Evolutionary conservation across 2,888 invertebrate species (phyloP).

Genomic region (Leucoma salicis): DNA sequence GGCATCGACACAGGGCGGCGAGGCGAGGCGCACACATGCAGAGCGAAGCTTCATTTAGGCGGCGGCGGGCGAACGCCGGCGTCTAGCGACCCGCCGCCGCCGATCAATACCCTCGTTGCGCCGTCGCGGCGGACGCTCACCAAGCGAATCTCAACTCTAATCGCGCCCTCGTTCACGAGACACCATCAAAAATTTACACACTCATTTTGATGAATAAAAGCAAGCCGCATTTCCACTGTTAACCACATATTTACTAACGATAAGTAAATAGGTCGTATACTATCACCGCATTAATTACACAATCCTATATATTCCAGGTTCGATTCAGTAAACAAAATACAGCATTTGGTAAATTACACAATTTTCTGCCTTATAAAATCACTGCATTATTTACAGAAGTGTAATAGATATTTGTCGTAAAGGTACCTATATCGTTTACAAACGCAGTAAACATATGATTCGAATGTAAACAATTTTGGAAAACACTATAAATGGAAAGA

Average conservation of each 20-base stretch:
- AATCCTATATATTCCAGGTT: conserved; percentile 2
- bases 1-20: conserved; percentile 42
- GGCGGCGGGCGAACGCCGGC: conserved; percentile 77
- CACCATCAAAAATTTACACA: conserved; percentile 79
- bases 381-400: conserved; percentile 12
- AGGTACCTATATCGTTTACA: conserved; percentile 15
- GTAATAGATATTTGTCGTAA: conserved; percentile 13
- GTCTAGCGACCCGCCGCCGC: conserved; percentile 72
- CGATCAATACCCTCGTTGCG: conserved; percentile 80
- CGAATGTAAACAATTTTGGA: conserved; percentile 68
- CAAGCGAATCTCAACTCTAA: conserved; percentile 71
- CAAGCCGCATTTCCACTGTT: conserved; percentile 25
- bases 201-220: conserved; percentile 69
- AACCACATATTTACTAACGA: conserved; percentile 32
- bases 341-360: conserved; percentile 4
- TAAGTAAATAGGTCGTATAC: conserved; percentile 16
- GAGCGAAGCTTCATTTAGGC: conserved; percentile 81
- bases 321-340: conserved; percentile 17
- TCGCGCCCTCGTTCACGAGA: conserved; percentile 67
- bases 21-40: conserved; percentile 65
- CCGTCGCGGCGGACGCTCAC: conserved; percentile 68
- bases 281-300: conserved; percentile 21
- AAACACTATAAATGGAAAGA: conserved; percentile 27
- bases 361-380: conserved; percentile 10
- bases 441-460: conserved; percentile 58